Conservation (phyloP, 2,113 vertebrate species). For the Anthoscopus minutus region DNA sequence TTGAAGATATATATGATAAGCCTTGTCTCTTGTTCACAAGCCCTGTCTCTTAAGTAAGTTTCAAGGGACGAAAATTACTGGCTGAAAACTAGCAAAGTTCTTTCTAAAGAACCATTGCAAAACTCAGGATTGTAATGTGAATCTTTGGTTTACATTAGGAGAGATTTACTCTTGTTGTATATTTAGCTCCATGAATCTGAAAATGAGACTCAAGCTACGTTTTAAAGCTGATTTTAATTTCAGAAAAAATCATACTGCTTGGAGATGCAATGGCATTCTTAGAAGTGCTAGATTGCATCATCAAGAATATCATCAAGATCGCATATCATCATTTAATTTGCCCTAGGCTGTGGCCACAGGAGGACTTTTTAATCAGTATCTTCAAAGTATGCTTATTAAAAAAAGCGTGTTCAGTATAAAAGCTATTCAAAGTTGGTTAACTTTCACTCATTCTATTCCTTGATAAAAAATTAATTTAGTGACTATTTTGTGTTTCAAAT, state of each 20-base stretch:
- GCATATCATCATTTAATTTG: neutral
- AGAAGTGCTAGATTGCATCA: too few relatives aligned
- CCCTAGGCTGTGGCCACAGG: too few relatives aligned
- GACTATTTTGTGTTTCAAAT: neutral
- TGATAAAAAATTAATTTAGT: neutral
- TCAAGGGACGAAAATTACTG: neutral
- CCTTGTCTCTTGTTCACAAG: neutral
- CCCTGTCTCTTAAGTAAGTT: neutral
- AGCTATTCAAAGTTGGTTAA: accelerated
- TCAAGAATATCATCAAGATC: neutral
- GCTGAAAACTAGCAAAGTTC: neutral
- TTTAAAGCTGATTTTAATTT: neutral
- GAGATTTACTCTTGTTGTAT: neutral
- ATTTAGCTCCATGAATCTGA: neutral
- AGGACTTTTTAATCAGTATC: neutral
- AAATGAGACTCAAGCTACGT: neutral
- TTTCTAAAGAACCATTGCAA: neutral
- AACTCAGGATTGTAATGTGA: neutral
- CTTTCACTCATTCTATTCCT: neutral
- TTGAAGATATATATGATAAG: neutral
- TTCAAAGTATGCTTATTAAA: neutral
- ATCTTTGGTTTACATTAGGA: neutral
- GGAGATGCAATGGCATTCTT: neutral
- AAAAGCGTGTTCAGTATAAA: neutral
- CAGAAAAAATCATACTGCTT: neutral